Base-by-base conservation (phyloP, 2,797 vertebrate species). In the Cossypha niveicapilla region DNA sequence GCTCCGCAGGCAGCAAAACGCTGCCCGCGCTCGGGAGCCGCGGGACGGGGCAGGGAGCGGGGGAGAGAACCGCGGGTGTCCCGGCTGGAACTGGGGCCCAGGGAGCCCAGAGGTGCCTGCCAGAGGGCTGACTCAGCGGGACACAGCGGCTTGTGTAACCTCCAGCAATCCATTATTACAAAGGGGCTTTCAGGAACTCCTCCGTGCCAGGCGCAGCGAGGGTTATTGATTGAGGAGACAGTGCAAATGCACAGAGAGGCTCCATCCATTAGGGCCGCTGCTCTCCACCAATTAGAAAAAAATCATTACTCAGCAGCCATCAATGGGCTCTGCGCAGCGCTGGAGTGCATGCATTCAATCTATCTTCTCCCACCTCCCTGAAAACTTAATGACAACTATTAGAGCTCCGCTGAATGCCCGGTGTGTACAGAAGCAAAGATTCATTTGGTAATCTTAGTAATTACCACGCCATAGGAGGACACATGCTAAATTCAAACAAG, bases 301-400 rank as follows among this genome's bases (percentile, higher is more conserved):
- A 98, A 98, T 98, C 97, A 98, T 98, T 98, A 98, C 97, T 98
- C 97, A 98, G 97, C 97, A 98, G 97, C 97, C 97, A 97, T 98
- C 98, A 97, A 97, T 96, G 96, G 97, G 97, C 97, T 97, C 96
- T 94, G 96, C 71, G 79, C 96, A 97, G 97, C 56, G 89, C 96
- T 92, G 95, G 97, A 98, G 97, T 97, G 96, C 97, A 93, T 89
- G 97, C 95, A 94, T 97, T 97, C 97, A 94, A 96, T 97, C 93
- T 87, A 74, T 97, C 96, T 97, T 96, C 94, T 97, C 97, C 97
- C 97, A 98, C 97, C 98, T 97, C 97, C 96, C 94, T 96, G 95
- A 91, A 97, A 98, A 97, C 97, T 97, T 98, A 98, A 98, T 98
- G 98, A 98, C 97, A 98, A 98, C 97, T 98, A 98, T 98, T 98